Conservation (phyloP, 1,140 invertebrate species). For the Bombus sylvicola region DNA sequence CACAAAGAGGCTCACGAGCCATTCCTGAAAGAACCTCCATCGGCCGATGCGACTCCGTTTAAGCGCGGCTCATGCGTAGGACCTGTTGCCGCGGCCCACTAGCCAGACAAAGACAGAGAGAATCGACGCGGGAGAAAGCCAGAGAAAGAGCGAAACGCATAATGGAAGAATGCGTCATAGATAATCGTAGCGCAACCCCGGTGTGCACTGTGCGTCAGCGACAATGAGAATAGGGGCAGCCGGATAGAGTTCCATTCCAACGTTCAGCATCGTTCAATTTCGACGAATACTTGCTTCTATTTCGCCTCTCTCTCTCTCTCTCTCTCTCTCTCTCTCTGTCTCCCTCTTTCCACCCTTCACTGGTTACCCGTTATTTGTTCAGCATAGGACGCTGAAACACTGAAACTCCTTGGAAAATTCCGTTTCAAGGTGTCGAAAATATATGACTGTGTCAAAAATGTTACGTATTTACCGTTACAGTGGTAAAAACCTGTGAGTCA, state of each 20-base stretch:
- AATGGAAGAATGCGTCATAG: constrained; percentile 78
- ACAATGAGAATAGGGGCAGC: constrained; percentile 67
- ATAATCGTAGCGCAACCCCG: constrained; percentile 74
- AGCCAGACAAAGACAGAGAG: constrained; percentile 29
- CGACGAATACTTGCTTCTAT: neutral
- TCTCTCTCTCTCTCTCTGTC: too few relatives aligned
- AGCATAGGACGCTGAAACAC: accelerated
- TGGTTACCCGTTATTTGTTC: too few relatives aligned
- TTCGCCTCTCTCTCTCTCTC: neutral
- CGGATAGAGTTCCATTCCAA: constrained; percentile 21
- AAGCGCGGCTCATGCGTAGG: constrained; percentile 71
- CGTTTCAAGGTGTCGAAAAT: accelerated
- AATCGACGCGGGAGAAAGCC: constrained; percentile 40
- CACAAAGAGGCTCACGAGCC: constrained; percentile 66
- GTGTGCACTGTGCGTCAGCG: constrained; percentile 62
- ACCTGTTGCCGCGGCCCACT: constrained; percentile 74
- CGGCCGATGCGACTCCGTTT: constrained; percentile 71
- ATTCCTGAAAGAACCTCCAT: constrained; percentile 66
- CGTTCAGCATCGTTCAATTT: constrained; percentile 22
- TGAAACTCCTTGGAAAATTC: accelerated
- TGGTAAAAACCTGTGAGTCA: accelerated
- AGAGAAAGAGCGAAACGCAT: constrained; percentile 60
- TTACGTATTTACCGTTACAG: accelerated
- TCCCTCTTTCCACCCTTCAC: too few relatives aligned
- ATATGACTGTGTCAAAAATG: accelerated